Percentiles rank a stretch among this genome's conserved stretches.
These are phyloP conservation scores for Todiramphus chloris DNA, from an alignment of 2,113 vertebrate species.

Conservation along the genomic window DNA sequence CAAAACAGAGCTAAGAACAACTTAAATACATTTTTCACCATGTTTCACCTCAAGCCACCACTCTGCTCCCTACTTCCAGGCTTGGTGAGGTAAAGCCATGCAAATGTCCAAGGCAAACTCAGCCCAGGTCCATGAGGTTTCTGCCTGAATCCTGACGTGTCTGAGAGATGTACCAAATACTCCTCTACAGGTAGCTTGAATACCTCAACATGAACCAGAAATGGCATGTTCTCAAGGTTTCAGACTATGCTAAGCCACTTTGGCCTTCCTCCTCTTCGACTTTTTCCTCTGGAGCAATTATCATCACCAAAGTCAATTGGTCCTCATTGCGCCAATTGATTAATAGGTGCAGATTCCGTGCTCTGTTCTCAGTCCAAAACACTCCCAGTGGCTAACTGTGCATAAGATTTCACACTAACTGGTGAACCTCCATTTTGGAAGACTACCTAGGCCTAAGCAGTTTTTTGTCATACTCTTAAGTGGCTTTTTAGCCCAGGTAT, in stretches of 20 bases:
- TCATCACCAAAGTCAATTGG: slow-evolving; percentile 24
- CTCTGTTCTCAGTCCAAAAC: slow-evolving; percentile 41
- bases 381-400: slow-evolving; percentile 15
- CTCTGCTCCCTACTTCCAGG: background rate
- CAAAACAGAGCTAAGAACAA: background rate
- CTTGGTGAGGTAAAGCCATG: background rate
- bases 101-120: background rate
- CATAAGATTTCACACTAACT: background rate
- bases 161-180: background rate
- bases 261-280: slow-evolving; percentile 11
- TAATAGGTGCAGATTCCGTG: background rate
- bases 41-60: background rate
- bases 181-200: slow-evolving; percentile 24
- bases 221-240: background rate
- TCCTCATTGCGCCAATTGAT: background rate
- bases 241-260: slow-evolving; percentile 54
- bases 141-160: background rate
- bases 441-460: slow-evolving; percentile 25
- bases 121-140: background rate
- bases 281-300: background rate
- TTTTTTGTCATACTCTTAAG: slow-evolving; percentile 12
- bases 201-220: slow-evolving; percentile 46
- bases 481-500: slow-evolving; percentile 41
- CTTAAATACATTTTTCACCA: background rate
- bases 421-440: background rate